Evolutionary conservation across 2,113 vertebrate species (phyloP).

Genomic region (Tautogolabrus adspersus): DNA sequence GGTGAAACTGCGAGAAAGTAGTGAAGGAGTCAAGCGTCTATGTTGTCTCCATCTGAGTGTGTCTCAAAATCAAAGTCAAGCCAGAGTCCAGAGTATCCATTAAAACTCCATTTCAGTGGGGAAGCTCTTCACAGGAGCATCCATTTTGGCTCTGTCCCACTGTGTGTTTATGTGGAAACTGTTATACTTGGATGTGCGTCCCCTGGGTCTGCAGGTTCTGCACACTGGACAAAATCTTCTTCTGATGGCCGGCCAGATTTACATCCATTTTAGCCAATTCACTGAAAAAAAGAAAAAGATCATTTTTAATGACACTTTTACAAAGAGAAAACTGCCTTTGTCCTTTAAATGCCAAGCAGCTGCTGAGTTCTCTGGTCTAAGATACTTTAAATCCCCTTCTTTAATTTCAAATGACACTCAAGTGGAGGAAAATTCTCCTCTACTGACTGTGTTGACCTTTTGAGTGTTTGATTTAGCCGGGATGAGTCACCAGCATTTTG

Average conservation of each 20-base stretch:
- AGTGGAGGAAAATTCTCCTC: conserved; percentile 10
- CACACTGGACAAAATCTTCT: conserved; percentile 85
- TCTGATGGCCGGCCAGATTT: conserved; percentile 84
- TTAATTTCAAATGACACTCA: conserved; percentile 37
- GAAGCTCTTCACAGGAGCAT: conserved; percentile 64
- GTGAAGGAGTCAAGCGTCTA: conserved; percentile 74
- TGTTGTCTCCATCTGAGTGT: conserved; percentile 68
- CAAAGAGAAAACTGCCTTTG: background rate
- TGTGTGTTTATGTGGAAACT: conserved; percentile 61
- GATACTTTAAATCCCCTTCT: conserved; percentile 18
- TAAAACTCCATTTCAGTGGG: conserved; percentile 63
- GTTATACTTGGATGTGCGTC: conserved; percentile 87
- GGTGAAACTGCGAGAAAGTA: conserved; percentile 62
- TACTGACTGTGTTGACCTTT: conserved; percentile 44
- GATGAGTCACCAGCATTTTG: conserved; percentile 14
- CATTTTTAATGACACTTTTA: background rate
- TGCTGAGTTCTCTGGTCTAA: conserved; percentile 14
- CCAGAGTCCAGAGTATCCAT: conserved; percentile 62
- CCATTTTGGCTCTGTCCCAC: conserved; percentile 67
- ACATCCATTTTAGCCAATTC: conserved; percentile 86
- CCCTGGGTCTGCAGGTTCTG: conserved; percentile 85
- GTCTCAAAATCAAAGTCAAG: conserved; percentile 61
- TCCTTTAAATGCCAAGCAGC: conserved; percentile 18
- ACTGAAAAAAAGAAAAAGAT: conserved; percentile 57
- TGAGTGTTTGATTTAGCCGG: conserved; percentile 22